phyloP scores from a whole-genome alignment of 2,797 vertebrate species.

The Mergus octosetaceus region DNA sequence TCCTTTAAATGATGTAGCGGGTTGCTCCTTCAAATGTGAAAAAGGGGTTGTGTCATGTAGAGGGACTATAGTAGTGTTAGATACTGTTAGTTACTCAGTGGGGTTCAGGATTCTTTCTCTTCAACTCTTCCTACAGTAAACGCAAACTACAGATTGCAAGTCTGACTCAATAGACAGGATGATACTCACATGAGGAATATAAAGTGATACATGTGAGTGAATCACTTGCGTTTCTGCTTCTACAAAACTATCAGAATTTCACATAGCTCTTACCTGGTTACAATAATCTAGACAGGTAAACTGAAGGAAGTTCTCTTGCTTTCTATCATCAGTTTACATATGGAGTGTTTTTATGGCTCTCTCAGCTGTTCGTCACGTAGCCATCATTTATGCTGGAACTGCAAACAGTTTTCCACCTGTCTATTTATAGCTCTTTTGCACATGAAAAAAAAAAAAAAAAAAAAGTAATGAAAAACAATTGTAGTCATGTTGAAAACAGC shows the following conservation, averaged over 20 bases:
- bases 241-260: not conserved
- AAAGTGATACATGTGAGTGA: not conserved
- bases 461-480: not conserved
- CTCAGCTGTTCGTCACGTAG: not conserved
- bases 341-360: not conserved
- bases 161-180: not conserved
- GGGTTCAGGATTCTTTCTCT: not conserved
- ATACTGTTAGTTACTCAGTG: not conserved
- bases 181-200: not conserved
- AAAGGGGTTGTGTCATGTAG: not conserved
- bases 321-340: not conserved
- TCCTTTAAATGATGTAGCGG: not conserved
- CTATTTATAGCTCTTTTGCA: not conserved
- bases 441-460: not conserved
- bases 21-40: not conserved
- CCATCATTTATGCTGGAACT: not conserved
- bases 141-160: not conserved
- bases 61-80: not conserved
- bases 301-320: not conserved
- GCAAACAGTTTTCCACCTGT: slow-evolving; percentile 30
- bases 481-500: not conserved
- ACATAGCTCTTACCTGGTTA: not conserved
- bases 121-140: not conserved
- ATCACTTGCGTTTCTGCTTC: not conserved
- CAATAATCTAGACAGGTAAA: not conserved